Conservation (phyloP, 2,113 vertebrate genomes). For the Equus przewalskii region DNA sequence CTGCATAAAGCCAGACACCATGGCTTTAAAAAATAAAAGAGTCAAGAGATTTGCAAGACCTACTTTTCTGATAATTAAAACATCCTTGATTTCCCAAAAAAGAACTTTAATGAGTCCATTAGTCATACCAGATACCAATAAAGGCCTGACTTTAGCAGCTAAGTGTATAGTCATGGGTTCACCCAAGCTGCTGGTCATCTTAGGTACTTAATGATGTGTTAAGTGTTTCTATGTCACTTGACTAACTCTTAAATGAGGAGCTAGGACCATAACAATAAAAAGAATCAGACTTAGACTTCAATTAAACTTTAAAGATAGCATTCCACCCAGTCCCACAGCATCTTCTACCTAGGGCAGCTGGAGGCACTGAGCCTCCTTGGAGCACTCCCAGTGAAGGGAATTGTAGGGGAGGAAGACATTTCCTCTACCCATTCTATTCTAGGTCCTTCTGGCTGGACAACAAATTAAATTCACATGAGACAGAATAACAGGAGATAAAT, state of each 20-base stretch:
- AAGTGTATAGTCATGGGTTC: background rate
- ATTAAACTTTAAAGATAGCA: background rate
- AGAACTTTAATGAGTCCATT: background rate
- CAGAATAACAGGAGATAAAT: too few relatives aligned
- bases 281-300: background rate
- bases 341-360: accelerated
- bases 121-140: background rate
- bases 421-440: too few relatives aligned
- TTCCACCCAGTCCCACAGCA: background rate
- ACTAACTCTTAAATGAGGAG: background rate
- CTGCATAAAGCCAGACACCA: background rate
- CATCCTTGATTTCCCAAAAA: conserved; percentile 14
- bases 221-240: background rate
- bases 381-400: too few relatives aligned
- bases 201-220: background rate
- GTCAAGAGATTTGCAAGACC: background rate
- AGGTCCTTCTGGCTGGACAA: too few relatives aligned
- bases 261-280: background rate
- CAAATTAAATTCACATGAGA: too few relatives aligned
- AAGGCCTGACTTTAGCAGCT: background rate
- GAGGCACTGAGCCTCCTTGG: accelerated
- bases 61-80: conserved; percentile 43
- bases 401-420: too few relatives aligned
- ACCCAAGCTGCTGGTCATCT: background rate
- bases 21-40: background rate